phyloP scores from a whole-genome alignment of 2,113 vertebrate genomes.

The Pheucticus melanocephalus region DNA sequence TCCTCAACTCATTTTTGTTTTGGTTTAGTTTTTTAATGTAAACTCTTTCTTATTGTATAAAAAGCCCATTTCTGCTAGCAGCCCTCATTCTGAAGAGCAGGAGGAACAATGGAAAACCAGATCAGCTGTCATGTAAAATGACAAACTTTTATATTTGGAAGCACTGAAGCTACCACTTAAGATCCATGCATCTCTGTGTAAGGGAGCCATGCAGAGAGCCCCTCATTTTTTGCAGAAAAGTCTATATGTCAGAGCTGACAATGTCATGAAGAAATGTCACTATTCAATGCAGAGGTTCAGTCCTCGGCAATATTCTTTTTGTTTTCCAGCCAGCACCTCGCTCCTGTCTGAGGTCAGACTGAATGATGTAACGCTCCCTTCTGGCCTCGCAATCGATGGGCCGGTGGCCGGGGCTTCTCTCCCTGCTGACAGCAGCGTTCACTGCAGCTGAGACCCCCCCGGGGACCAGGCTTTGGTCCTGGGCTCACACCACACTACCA shows the following conservation, averaged over 20 bases:
- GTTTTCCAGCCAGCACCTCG: not conserved
- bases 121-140: not conserved
- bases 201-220: not conserved
- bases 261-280: not conserved
- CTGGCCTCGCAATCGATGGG: not conserved
- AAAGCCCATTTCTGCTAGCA: not conserved
- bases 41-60: not conserved
- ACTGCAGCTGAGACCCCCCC: slow-evolving; percentile 26
- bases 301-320: not conserved
- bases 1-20: not conserved
- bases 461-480: not conserved
- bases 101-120: not conserved
- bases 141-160: not conserved
- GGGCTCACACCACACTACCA: not conserved
- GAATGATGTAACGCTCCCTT: not conserved
- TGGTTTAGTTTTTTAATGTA: not conserved
- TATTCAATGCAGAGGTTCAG: not conserved
- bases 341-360: slow-evolving; percentile 8
- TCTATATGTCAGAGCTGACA: not conserved
- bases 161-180: not conserved
- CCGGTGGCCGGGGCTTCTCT: not conserved
- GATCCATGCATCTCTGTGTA: not conserved
- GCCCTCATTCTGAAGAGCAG: not conserved
- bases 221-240: not conserved
- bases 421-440: not conserved